A percentile compares a stretch with the other conserved stretches of the same genome.
Conservation (phyloP, 2,888 invertebrate genomes). For the Acrobasis repandana region DNA sequence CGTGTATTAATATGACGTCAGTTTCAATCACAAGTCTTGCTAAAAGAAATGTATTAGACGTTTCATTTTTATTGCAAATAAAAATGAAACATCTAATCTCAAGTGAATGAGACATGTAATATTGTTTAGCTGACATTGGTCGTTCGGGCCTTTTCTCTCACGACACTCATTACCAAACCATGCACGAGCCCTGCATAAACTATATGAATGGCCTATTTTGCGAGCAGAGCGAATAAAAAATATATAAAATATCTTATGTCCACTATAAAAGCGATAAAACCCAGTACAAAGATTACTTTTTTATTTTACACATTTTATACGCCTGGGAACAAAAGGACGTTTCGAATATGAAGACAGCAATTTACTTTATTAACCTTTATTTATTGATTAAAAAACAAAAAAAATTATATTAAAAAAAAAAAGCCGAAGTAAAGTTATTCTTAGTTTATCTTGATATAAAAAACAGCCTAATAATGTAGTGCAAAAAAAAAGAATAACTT, state of each 20-base stretch:
- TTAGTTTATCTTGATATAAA: too few relatives aligned
- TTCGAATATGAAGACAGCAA: background rate
- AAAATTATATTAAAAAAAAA: too few relatives aligned
- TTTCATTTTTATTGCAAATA: too few relatives aligned
- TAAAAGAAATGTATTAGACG: too few relatives aligned
- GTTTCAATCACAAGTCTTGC: too few relatives aligned
- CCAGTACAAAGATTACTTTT: background rate
- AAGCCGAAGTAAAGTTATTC: too few relatives aligned
- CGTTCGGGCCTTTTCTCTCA: background rate
- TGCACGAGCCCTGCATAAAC: conserved; percentile 6
- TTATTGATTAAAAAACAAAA: too few relatives aligned
- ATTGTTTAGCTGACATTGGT: background rate
- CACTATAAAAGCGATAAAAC: conserved; percentile 3
- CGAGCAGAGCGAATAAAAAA: conserved; percentile 11
- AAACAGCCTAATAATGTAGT: too few relatives aligned
- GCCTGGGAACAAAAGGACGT: background rate
- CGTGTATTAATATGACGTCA: too few relatives aligned
- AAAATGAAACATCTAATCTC: background rate
- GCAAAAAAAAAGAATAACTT: too few relatives aligned
- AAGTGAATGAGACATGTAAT: background rate
- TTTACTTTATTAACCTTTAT: background rate
- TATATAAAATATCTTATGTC: conserved; percentile 11
- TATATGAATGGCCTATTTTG: conserved; percentile 10
- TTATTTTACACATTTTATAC: conserved; percentile 9
- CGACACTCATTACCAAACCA: conserved; percentile 14